Evolutionary conservation across 2,113 vertebrate species (phyloP), one percentile per base, ranked within the genome.

Genomic region (Neotoma lepida): DNA sequence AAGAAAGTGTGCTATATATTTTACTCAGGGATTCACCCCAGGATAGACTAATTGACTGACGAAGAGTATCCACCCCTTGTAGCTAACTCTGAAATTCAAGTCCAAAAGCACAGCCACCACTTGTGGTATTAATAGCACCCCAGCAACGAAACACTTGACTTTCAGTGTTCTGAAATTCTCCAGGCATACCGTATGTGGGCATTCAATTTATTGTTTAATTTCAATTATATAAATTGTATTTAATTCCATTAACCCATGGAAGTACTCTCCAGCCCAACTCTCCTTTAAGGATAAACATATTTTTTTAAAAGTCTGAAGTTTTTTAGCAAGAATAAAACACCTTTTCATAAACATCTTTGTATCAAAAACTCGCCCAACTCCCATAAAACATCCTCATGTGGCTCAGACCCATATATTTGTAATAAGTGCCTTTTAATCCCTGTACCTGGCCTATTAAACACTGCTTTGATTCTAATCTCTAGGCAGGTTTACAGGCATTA

Each of bases 381-480:
- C 15, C 49, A 28, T 66, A 86, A 88, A 96, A 44, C 46, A 77
- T 54, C 73, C 1, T 56, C 17, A 51, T 24, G 9, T 74, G 76
- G 20, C 80, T 93, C 39, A 81, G 49, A 86, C 28, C 49, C 87
- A 18, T 41, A 24, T 80, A 88, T 92, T 64, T 63, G 30, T 35
- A 91, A 56, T 56, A 80, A 91, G 91, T 68, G 13, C 35, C n/a
- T 87, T 86, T 96, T 91, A 46, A 66, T 95, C 17, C 44, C 44
- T 24, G 0, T 64, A 14, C 74, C 88, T 90, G 66, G 61, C 87
- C 68, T 94, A 30, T 80, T 91, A 85, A 93, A 61, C 61, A 56
- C 17, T 89, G 15, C 17, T 87, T 73, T 78, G 68, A 46, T 33
- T 80, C 88, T 95, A 86, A 81, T 44, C 77, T 86, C 66, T 80